A percentile compares a stretch with the other conserved stretches of the same genome.
Conservation (phyloP, 2,113 vertebrate genomes). For the Hirundichthys speculiger region DNA sequence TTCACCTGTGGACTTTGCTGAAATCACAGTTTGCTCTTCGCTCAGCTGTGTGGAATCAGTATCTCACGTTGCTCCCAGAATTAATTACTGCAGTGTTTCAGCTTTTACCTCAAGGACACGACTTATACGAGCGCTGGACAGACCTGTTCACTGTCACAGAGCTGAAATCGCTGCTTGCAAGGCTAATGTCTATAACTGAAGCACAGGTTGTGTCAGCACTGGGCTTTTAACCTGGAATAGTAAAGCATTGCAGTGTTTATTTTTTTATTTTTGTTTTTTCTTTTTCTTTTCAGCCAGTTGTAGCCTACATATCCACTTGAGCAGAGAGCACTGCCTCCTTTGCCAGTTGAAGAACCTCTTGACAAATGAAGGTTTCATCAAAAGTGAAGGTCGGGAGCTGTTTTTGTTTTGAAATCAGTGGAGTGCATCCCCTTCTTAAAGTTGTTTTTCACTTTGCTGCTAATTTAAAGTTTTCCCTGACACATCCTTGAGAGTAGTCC, state of each 20-base stretch:
- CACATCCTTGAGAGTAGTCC: constrained; percentile 32
- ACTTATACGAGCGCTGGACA: background rate
- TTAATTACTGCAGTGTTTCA: constrained; percentile 11
- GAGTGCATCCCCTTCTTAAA: constrained; percentile 18
- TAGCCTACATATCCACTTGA: constrained; percentile 10
- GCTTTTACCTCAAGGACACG: background rate
- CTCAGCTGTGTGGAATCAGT: background rate
- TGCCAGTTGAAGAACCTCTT: constrained; percentile 38
- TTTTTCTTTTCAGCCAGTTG: background rate
- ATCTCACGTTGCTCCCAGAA: background rate
- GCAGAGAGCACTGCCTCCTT: constrained; percentile 14
- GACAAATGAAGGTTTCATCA: constrained; percentile 51
- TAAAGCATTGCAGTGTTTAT: background rate
- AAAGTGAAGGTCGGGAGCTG: constrained; percentile 44
- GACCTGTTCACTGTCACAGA: too few relatives aligned
- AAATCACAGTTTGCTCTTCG: too few relatives aligned
- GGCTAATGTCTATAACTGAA: constrained; percentile 8
- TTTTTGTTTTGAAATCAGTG: constrained; percentile 54
- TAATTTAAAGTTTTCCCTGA: constrained; percentile 50
- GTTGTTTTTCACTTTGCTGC: constrained; percentile 28
- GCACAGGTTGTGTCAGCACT: background rate
- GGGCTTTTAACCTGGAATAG: background rate
- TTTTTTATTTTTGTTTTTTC: background rate
- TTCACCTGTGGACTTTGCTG: too few relatives aligned
- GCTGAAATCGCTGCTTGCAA: background rate